Base-by-base conservation (phyloP, 2,888 invertebrate species). In the Gonocerus acuteangulatus region DNA sequence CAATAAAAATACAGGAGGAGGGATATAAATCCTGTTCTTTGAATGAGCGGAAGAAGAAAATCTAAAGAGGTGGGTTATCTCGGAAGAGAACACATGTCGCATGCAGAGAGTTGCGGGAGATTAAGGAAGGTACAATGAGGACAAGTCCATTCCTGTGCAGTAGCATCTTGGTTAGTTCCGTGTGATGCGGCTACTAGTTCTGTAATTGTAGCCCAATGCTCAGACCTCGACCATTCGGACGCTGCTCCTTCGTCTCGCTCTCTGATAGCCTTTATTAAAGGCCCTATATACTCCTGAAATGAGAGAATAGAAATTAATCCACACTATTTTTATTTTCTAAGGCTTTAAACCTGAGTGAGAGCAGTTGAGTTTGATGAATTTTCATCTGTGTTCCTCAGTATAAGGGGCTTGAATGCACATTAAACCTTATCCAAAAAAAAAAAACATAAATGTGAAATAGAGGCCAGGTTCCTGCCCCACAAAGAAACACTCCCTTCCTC, bases 41-140 rank as follows among this genome's bases (percentile, higher is more conserved):
- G 27, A 27, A 27, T 27, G 27, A 27, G 27, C 27, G 4, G 27
- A 9, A 27, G 9, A 6, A 27, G 9, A 27, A 27, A 27, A 9
- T 39, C 9, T 9, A 11, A 32, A 39, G 39, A 39, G 39, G 4
- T n/a, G 42, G 54, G 54, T 39, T 73, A 82, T 81, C 85, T 82
- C 67, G 95, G 94, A 75, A 94, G 80, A 73, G 84, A 86, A 79
- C 95, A 95, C 82, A 95, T 94, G 76, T 95, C 95, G 78, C 95
- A 95, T 68, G 82, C 81, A 69, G 79, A 81, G 67, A 81, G 79
- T 66, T 84, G 83, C 65, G 85, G 78, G 66, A 83, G 82, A 79
- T 96, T 96, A 73, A 93, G 83, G 78, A 86, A 96, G 65, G 96
- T 96, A 81, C 96, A 96, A 72, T 92, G 87, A 69, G 83, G 82